Evolutionary conservation across 2,113 vertebrate genomes (phyloP).

Genomic region (Melozone crissalis): DNA sequence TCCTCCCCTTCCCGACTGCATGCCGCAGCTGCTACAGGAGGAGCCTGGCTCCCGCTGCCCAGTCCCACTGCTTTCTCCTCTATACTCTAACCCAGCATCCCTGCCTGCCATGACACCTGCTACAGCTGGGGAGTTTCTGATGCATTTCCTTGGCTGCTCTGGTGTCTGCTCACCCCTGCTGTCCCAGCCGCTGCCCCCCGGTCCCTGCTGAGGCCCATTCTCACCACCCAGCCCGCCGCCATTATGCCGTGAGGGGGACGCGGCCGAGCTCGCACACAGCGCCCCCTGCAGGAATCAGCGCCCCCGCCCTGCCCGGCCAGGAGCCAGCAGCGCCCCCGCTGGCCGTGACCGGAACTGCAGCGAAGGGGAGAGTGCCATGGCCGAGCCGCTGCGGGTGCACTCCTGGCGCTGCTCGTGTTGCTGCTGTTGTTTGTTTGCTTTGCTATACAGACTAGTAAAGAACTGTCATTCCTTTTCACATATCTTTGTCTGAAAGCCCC

Average conservation of each 20-base stretch:
- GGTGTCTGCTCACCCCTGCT: neutral
- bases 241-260: accelerated
- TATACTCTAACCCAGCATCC: too few species aligned
- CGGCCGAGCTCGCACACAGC: accelerated
- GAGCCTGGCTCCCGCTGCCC: accelerated
- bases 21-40: accelerated
- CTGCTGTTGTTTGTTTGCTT: neutral
- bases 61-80: accelerated
- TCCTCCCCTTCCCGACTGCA: accelerated
- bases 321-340: neutral
- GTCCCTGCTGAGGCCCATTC: accelerated
- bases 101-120: neutral
- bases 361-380: accelerated
- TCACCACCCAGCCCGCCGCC: accelerated
- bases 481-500: neutral
- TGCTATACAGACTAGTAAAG: accelerated
- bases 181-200: accelerated
- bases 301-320: accelerated
- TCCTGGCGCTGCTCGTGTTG: accelerated
- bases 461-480: neutral
- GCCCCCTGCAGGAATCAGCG: neutral
- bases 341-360: neutral
- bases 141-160: neutral
- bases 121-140: neutral
- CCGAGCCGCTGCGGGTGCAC: accelerated